Conservation (phyloP, 2,888 invertebrate species). For the Girardia tigrina region DNA sequence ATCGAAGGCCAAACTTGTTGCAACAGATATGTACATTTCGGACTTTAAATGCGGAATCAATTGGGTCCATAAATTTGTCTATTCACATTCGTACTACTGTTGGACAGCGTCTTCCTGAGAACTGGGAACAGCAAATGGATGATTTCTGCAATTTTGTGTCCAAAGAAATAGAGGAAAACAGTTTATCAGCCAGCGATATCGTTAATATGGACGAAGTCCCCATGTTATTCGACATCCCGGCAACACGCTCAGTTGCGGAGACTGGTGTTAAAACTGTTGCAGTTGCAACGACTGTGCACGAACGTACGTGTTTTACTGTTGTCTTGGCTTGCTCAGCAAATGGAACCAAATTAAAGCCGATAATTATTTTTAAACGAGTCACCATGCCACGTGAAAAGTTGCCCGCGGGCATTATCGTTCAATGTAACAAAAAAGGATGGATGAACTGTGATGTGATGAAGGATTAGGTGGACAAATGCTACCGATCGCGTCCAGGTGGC, state of each 20-base stretch:
- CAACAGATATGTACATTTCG: no score
- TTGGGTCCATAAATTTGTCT: no score
- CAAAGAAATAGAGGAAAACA: neutral
- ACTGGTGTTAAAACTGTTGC: neutral
- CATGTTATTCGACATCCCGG: neutral
- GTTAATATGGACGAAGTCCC: constrained; percentile 24
- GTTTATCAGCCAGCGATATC: neutral
- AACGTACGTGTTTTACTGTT: neutral
- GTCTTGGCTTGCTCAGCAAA: neutral
- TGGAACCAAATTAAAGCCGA: neutral
- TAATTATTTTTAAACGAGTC: constrained; percentile 2
- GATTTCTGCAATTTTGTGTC: no score
- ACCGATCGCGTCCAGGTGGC: neutral
- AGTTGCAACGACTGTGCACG: neutral
- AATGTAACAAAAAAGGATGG: neutral
- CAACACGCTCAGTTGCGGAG: neutral
- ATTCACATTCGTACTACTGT: no score
- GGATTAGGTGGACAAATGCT: neutral
- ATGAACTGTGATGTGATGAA: constrained; percentile 24
- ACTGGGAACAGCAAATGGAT: no score
- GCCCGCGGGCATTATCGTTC: neutral
- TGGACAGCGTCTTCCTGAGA: no score
- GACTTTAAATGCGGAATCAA: no score
- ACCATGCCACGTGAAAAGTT: constrained; percentile 17
- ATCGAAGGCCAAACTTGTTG: no score